A percentile compares a stretch with the other conserved stretches of the same genome.
phyloP scores from a whole-genome alignment of 2,113 vertebrate species.

The Circaetus gallicus region DNA sequence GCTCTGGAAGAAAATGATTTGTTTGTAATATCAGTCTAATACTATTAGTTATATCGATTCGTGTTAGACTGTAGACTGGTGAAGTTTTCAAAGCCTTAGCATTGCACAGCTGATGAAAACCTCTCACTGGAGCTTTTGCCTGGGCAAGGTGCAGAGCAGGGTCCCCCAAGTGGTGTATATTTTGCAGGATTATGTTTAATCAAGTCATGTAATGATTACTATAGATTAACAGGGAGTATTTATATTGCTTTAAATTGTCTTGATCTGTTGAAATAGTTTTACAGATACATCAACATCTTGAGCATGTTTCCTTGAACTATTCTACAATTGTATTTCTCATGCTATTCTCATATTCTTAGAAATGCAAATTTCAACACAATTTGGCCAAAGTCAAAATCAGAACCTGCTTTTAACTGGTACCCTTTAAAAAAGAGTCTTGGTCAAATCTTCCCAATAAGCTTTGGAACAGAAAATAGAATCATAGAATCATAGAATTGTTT shows the following conservation, averaged over 20 bases:
- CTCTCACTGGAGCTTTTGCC: neutral
- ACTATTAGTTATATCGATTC: constrained; percentile 46
- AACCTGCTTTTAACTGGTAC: constrained; percentile 1
- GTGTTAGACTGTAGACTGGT: neutral
- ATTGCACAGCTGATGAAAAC: constrained; percentile 1
- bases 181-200: constrained; percentile 30
- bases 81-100: constrained; percentile 32
- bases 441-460: neutral
- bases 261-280: neutral
- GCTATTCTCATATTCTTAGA: neutral
- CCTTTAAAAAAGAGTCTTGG: neutral
- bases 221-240: constrained; percentile 25
- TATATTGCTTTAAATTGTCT: constrained; percentile 45
- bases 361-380: constrained; percentile 13
- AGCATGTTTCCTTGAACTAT: neutral
- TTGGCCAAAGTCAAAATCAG: neutral
- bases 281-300: constrained; percentile 8
- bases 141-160: neutral
- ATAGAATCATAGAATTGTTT: neutral
- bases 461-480: neutral
- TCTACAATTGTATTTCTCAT: neutral
- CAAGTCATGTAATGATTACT: constrained; percentile 5
- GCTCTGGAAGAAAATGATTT: constrained; percentile 60
- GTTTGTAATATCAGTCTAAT: constrained; percentile 57
- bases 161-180: neutral